Evolutionary conservation across 2,888 invertebrate genomes (phyloP).

Genomic region (Mythimna lalbum): DNA sequence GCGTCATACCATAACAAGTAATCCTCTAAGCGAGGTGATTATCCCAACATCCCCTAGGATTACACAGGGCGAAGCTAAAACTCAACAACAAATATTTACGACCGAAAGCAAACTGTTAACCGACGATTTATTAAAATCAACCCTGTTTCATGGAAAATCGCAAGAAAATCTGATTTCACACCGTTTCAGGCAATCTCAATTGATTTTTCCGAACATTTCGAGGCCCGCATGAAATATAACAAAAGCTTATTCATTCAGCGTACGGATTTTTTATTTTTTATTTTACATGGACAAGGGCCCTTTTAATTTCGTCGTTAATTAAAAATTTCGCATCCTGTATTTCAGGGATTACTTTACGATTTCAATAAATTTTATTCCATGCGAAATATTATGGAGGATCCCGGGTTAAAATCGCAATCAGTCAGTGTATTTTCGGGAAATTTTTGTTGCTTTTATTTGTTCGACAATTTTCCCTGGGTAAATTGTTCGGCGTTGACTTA

Average conservation of each 20-base stretch:
- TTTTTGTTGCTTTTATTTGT: slow-evolving; percentile 47
- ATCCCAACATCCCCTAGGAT: slow-evolving; percentile 38
- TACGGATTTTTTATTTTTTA: slow-evolving; percentile 63
- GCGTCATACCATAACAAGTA: slow-evolving; percentile 14
- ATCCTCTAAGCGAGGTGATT: slow-evolving; percentile 50
- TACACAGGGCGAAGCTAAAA: slow-evolving; percentile 32
- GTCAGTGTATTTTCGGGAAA: slow-evolving; percentile 15
- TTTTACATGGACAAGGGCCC: slow-evolving; percentile 61
- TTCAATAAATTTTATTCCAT: slow-evolving; percentile 70
- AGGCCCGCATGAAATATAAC: slow-evolving; percentile 51
- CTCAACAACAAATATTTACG: slow-evolving; percentile 30
- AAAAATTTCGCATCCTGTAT: slow-evolving; percentile 74
- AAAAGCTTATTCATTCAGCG: slow-evolving; percentile 64
- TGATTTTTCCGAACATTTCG: slow-evolving; percentile 52
- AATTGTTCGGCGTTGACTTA: slow-evolving; percentile 27
- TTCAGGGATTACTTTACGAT: slow-evolving; percentile 67
- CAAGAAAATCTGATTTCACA: slow-evolving; percentile 43
- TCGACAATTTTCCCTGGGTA: slow-evolving; percentile 20
- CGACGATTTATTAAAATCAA: slow-evolving; percentile 34
- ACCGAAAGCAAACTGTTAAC: slow-evolving; percentile 14
- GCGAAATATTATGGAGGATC: slow-evolving; percentile 29
- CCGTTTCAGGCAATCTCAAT: slow-evolving; percentile 57
- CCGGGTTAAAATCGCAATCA: slow-evolving; percentile 44
- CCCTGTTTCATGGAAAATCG: slow-evolving; percentile 32
- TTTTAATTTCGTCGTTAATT: slow-evolving; percentile 76